Conservation (phyloP, 2,113 vertebrate species). For the Haemorhous mexicanus region DNA sequence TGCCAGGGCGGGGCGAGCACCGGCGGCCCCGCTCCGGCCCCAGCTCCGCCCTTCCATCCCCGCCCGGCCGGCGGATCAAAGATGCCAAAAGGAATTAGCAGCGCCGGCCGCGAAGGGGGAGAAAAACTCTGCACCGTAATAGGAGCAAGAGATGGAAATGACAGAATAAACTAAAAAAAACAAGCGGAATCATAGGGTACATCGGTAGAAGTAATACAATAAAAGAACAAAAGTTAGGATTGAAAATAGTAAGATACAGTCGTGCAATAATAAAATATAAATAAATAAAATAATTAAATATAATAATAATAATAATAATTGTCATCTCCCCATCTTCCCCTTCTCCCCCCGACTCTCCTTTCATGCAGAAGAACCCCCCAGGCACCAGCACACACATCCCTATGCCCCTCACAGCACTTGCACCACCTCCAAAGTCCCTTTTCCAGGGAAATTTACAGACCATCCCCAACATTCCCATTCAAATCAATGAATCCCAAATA, state of each 20-base stretch:
- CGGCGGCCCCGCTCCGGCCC: not conserved
- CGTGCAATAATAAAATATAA: not conserved
- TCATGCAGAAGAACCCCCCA: not conserved
- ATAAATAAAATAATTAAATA: not conserved
- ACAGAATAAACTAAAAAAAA: too few species aligned
- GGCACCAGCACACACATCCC: not conserved
- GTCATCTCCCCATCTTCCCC: not conserved
- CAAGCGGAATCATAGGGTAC: fast-evolving
- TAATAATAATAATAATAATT: too few species aligned
- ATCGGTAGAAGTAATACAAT: fast-evolving
- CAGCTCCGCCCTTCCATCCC: slow-evolving; percentile 41
- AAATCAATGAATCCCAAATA: not conserved
- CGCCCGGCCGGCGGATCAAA: slow-evolving; percentile 36
- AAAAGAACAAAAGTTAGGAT: not conserved
- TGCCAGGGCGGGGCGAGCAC: not conserved
- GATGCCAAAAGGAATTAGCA: slow-evolving; percentile 53
- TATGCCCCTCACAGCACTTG: not conserved
- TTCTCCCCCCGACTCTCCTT: not conserved
- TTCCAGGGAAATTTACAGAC: not conserved
- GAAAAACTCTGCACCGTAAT: fast-evolving
- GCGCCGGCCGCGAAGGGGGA: not conserved
- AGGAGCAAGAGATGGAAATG: not conserved
- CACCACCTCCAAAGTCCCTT: not conserved
- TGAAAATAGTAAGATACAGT: not conserved
- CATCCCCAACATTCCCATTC: not conserved